phyloP scores from a whole-genome alignment of 2,888 invertebrate species.

The Epistrophella euchroma region DNA sequence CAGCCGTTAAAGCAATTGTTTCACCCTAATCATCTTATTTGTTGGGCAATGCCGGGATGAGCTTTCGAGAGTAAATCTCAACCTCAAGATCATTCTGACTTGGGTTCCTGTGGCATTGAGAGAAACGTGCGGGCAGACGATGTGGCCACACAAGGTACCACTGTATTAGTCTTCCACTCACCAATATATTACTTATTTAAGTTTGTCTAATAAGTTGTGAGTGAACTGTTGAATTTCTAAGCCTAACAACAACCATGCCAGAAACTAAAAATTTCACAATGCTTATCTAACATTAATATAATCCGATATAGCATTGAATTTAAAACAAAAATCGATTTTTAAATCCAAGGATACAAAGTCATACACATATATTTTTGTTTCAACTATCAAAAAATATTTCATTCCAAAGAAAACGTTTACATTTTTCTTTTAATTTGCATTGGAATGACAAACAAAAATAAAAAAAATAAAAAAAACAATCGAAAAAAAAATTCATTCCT shows the following conservation, averaged over 20 bases:
- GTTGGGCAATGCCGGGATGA: too few relatives aligned
- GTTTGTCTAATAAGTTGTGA: too few relatives aligned
- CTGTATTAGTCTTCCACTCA: too few relatives aligned
- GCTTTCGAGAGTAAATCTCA: too few relatives aligned
- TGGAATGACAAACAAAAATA: conserved; percentile 13
- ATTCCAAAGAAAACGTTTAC: conserved; percentile 25
- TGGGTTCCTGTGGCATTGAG: too few relatives aligned
- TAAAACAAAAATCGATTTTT: neutral
- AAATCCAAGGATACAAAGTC: neutral
- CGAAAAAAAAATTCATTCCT: conserved; percentile 41
- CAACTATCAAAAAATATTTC: conserved; percentile 7
- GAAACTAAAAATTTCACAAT: neutral
- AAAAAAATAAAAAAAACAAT: neutral
- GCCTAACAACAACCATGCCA: neutral
- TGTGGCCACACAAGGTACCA: too few relatives aligned
- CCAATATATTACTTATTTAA: too few relatives aligned
- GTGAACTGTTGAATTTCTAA: neutral
- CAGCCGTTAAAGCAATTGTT: too few relatives aligned
- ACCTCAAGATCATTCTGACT: too few relatives aligned
- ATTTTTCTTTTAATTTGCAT: conserved; percentile 40
- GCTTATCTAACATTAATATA: neutral
- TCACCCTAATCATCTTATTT: too few relatives aligned
- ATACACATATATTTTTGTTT: neutral
- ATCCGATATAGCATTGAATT: neutral
- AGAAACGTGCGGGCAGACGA: too few relatives aligned